Evolutionary conservation across 1,140 invertebrate genomes (phyloP).

Genomic region (Linepithema humile): DNA sequence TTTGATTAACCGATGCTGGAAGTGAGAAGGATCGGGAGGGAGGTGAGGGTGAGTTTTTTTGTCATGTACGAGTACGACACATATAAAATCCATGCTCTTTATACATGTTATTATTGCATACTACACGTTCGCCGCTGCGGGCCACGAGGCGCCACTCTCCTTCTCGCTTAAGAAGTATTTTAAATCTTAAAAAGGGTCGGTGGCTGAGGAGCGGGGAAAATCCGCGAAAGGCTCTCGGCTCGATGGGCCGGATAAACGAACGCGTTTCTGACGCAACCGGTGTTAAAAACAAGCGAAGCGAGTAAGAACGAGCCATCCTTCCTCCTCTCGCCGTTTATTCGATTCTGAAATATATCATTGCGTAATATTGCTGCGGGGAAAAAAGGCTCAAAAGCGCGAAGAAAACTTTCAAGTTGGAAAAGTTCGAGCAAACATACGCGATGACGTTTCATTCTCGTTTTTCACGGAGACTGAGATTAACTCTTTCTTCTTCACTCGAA

Average conservation of each 20-base stretch:
- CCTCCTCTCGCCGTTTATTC: background rate
- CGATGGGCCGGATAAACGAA: background rate
- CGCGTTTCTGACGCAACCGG: conserved; percentile 3
- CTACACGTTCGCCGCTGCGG: conserved; percentile 71
- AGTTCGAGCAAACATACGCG: background rate
- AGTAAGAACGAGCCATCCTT: conserved; percentile 23
- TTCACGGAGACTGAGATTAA: background rate
- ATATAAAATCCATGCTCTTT: conserved; percentile 73
- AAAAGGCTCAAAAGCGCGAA: background rate
- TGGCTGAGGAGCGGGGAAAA: conserved; percentile 55
- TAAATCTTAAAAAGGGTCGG: conserved; percentile 32
- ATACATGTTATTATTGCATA: conserved; percentile 77
- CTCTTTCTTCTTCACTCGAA: conserved; percentile 17
- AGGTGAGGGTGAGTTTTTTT: conserved; percentile 27
- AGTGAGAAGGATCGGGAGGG: conserved; percentile 1
- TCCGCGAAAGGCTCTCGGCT: background rate
- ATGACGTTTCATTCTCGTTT: background rate
- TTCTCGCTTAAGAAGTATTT: conserved; percentile 56
- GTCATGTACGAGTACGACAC: conserved; percentile 60
- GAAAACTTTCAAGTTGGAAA: background rate
- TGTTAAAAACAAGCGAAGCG: conserved; percentile 20
- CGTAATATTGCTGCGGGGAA: background rate
- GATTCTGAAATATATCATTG: background rate
- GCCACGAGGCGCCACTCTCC: conserved; percentile 48
- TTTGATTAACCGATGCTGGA: conserved; percentile 37